Base-by-base conservation (phyloP, 1,140 invertebrate species). In the Drosophila nebulosa region DNA sequence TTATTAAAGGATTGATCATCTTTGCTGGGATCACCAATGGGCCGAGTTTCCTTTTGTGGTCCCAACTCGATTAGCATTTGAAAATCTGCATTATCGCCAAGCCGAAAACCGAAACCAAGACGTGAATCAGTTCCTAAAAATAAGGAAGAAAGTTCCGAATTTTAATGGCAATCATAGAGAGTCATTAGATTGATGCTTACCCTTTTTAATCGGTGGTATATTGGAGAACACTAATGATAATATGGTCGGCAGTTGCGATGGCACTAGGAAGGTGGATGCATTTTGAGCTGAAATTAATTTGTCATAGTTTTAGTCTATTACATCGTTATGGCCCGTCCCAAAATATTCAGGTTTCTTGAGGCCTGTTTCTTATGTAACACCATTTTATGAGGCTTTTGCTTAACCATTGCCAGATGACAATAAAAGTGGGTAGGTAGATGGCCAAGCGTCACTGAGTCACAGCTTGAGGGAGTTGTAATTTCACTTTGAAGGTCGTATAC, bases 151-250 rank as follows among this genome's bases (percentile, higher is more conserved):
- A 21, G 10, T 1, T 21, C 7, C 7, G 22, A 2, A 18, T 24
- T n/a, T 18, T 39, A 2, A 32, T 36, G 32, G 32, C 21, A 42
- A 58, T 18, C 1, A 51, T 36, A 24, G 0, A 16, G 6, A 14
- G 0, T 4, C 3, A 1, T n/a, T 32, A 16, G 4, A 30, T 5
- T 39, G 22, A 2, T 2, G 21, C 78, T 92, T 93, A 95, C 95
- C 96, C 94, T 96, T 97, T 77, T 95, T 96, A 7, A 97, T 94
- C 3, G 95, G 95, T n/a, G 96, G 96, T 61, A 97, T 96, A 76
- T 96, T 96, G 0, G 95, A 95, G 83, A 96, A 96, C 1, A 96
- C 93, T 2, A 96, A 92, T 0, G 95, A 96, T 2, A 97, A 91
- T 18, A 96, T 85, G 0, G 95, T 95, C 7, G 95, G 95, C 46